phyloP scores from a whole-genome alignment of 2,888 invertebrate species.

The Pseudococcus viburni region DNA sequence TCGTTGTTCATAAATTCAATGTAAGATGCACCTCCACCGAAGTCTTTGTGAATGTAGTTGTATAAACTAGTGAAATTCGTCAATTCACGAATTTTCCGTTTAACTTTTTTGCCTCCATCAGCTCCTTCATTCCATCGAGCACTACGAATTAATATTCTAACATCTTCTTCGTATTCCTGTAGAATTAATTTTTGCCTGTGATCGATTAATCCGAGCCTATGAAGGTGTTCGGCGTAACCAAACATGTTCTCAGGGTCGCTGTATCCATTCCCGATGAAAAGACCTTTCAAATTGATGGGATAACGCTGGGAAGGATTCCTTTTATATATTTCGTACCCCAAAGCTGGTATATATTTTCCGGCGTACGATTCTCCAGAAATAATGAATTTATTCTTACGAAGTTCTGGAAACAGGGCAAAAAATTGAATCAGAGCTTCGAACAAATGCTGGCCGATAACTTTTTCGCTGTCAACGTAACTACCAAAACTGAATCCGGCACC shows the following conservation, averaged over 20 bases:
- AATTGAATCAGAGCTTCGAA: slow-evolving; percentile 85
- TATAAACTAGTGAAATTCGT: not conserved
- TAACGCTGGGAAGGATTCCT: slow-evolving; percentile 74
- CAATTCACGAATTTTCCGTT: not conserved
- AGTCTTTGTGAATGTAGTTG: slow-evolving; percentile 9
- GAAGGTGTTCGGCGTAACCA: slow-evolving; percentile 84
- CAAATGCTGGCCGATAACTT: slow-evolving; percentile 84
- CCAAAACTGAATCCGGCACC: slow-evolving; percentile 91
- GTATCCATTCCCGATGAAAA: slow-evolving; percentile 85
- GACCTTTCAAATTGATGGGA: slow-evolving; percentile 77
- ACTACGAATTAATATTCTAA: slow-evolving; percentile 70
- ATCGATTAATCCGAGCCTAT: slow-evolving; percentile 83
- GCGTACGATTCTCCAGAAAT: slow-evolving; percentile 92
- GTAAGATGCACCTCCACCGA: not conserved
- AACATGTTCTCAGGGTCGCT: slow-evolving; percentile 85
- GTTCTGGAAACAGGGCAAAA: slow-evolving; percentile 85
- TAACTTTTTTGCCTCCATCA: not conserved
- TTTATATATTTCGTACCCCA: slow-evolving; percentile 81
- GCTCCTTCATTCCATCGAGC: slow-evolving; percentile 69
- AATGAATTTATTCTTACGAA: slow-evolving; percentile 83
- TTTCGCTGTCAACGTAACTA: slow-evolving; percentile 86
- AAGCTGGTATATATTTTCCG: slow-evolving; percentile 85
- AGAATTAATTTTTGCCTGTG: slow-evolving; percentile 67
- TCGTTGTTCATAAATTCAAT: slow-evolving; percentile 56
- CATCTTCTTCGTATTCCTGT: slow-evolving; percentile 67